Evolutionary conservation across 2,888 invertebrate genomes (phyloP).

Genomic region (Silvanus unidentatus): DNA sequence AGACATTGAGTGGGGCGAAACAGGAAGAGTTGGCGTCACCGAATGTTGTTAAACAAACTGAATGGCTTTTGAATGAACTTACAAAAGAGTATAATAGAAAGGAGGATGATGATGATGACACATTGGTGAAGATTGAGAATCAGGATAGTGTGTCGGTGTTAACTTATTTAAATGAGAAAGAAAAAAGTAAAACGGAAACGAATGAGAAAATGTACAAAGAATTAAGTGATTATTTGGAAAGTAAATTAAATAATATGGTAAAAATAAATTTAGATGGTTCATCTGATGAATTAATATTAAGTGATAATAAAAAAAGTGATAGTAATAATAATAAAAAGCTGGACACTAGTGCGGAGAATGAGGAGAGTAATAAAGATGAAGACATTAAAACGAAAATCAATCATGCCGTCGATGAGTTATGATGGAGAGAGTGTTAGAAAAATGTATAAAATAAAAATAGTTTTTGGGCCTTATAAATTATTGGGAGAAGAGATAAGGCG

Average conservation of each 20-base stretch:
- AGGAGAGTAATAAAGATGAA: constrained; percentile 13
- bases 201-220: constrained; percentile 1
- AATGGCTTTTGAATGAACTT: constrained; percentile 41
- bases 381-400: constrained; percentile 21
- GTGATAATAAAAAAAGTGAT: constrained; percentile 17
- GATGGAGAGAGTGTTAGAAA: constrained; percentile 12
- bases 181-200: constrained; percentile 8
- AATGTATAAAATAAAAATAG: too few species aligned
- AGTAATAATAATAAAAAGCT: constrained; percentile 11
- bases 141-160: constrained; percentile 18
- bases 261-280: too few species aligned
- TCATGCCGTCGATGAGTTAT: constrained; percentile 27
- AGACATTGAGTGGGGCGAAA: constrained; percentile 36
- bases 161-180: constrained; percentile 22
- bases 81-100: constrained; percentile 35
- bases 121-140: constrained; percentile 28
- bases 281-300: constrained; percentile 23
- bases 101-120: constrained; percentile 32
- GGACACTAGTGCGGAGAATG: constrained; percentile 15
- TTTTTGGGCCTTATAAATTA: too few species aligned
- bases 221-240: constrained; percentile 13
- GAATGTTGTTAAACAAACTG: constrained; percentile 37
- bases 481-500: too few species aligned
- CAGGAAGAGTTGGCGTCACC: constrained; percentile 28
- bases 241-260: constrained; percentile 1